phyloP scores from a whole-genome alignment of 2,888 invertebrate genomes.

The Epirrhoe tristata region DNA sequence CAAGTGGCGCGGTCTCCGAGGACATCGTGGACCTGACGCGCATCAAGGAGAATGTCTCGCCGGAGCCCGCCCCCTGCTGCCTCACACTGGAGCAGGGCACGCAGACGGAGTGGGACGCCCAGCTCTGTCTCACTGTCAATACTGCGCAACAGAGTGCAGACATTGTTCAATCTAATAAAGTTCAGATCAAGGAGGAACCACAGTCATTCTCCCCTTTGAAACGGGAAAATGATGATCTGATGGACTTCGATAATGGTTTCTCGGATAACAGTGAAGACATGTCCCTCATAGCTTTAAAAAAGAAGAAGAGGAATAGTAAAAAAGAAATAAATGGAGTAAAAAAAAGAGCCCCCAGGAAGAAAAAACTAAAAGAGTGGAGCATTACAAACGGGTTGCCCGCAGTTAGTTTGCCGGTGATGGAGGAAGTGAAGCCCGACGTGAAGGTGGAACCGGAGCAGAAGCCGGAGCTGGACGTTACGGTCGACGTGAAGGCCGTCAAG shows the following conservation, averaged over 20 bases:
- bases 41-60: constrained; percentile 56
- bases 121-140: constrained; percentile 20
- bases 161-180: constrained; percentile 6
- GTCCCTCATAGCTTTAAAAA: constrained; percentile 64
- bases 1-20: constrained; percentile 45
- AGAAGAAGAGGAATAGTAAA: constrained; percentile 56
- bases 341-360: constrained; percentile 54
- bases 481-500: constrained; percentile 48
- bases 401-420: constrained; percentile 45
- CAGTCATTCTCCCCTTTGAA: constrained; percentile 55
- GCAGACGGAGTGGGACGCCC: constrained; percentile 59
- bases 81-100: constrained; percentile 57
- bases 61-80: constrained; percentile 41
- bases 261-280: constrained; percentile 73
- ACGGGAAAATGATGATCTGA: constrained; percentile 55
- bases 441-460: constrained; percentile 41
- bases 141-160: not conserved
- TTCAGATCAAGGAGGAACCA: constrained; percentile 64
- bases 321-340: constrained; percentile 52
- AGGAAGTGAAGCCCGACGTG: constrained; percentile 30
- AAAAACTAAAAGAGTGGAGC: constrained; percentile 55
- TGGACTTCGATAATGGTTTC: constrained; percentile 44
- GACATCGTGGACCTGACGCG: constrained; percentile 60
- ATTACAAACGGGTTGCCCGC: constrained; percentile 47
- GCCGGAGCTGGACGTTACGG: constrained; percentile 31